A percentile compares a stretch with the other conserved stretches of the same genome.
Evolutionary conservation across 1,140 invertebrate species (phyloP).

Genomic region (Zaprionus tsacasi): DNA sequence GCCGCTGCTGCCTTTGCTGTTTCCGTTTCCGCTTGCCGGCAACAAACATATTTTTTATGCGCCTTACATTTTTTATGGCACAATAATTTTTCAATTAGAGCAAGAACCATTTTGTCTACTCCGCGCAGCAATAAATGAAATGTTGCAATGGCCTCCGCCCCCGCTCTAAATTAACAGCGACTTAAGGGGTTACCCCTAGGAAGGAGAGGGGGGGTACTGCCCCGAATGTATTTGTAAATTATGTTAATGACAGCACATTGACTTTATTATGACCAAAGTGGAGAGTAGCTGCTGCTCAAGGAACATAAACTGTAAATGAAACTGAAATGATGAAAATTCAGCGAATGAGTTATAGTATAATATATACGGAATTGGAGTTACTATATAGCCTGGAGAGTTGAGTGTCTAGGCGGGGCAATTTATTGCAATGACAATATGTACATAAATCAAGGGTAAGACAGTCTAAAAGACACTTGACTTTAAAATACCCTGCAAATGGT

Average conservation of each 20-base stretch:
- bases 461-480: not conserved
- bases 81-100: constrained; percentile 81
- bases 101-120: constrained; percentile 59
- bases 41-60: constrained; percentile 60
- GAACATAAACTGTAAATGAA: constrained; percentile 11
- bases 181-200: not conserved
- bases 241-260: constrained; percentile 77
- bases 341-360: not conserved
- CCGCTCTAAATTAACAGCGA: constrained; percentile 44
- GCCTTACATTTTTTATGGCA: constrained; percentile 76
- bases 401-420: not conserved
- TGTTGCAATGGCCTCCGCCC: constrained; percentile 44
- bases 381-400: not conserved
- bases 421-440: constrained; percentile 6
- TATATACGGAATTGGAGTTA: not conserved
- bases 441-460: not conserved
- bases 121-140: constrained; percentile 68
- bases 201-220: constrained; percentile 2
- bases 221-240: constrained; percentile 76
- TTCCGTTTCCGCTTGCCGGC: constrained; percentile 4
- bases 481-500: not conserved
- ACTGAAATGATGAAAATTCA: constrained; percentile 23
- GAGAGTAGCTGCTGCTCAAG: not conserved
- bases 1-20: not conserved
- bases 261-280: constrained; percentile 61